Percentiles rank a stretch among this genome's conserved stretches.
Conservation (phyloP, 2,113 vertebrate genomes). For the Acanthisitta chloris region DNA sequence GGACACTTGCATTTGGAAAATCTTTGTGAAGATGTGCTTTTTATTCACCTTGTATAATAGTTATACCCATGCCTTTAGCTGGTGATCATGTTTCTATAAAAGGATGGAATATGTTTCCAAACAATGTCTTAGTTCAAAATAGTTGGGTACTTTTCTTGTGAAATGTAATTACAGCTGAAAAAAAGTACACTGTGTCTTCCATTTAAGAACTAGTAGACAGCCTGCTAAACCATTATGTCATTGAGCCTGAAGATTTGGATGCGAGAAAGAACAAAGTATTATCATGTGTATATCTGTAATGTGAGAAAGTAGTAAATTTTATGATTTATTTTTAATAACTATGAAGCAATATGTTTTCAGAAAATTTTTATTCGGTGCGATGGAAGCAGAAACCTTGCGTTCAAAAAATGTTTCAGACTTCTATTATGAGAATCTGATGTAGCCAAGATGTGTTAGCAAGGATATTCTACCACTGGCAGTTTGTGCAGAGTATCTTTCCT, state of each 20-base stretch:
- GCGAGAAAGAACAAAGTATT: constrained; percentile 9
- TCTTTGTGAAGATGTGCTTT: neutral
- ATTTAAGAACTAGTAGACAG: constrained; percentile 3
- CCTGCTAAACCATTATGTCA: constrained; percentile 32
- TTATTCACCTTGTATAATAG: neutral
- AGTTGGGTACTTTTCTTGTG: neutral
- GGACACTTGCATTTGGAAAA: neutral
- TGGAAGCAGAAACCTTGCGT: neutral
- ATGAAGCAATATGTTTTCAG: constrained; percentile 41
- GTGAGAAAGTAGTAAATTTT: neutral
- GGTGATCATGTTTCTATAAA: neutral
- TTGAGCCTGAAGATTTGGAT: neutral
- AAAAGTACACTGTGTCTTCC: constrained; percentile 27
- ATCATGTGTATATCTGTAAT: neutral
- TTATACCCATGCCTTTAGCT: neutral
- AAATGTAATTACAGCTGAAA: constrained; percentile 2
- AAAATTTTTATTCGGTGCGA: neutral
- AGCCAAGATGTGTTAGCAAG: neutral
- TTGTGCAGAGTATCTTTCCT: neutral
- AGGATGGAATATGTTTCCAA: constrained; percentile 23
- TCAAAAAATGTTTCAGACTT: neutral
- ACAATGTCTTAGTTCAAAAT: constrained; percentile 45
- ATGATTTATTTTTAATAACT: constrained; percentile 41
- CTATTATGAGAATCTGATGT: neutral
- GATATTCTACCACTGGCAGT: neutral